Evolutionary conservation across 2,113 vertebrate genomes (phyloP).

Genomic region (Chamaetylas fuelleborni): DNA sequence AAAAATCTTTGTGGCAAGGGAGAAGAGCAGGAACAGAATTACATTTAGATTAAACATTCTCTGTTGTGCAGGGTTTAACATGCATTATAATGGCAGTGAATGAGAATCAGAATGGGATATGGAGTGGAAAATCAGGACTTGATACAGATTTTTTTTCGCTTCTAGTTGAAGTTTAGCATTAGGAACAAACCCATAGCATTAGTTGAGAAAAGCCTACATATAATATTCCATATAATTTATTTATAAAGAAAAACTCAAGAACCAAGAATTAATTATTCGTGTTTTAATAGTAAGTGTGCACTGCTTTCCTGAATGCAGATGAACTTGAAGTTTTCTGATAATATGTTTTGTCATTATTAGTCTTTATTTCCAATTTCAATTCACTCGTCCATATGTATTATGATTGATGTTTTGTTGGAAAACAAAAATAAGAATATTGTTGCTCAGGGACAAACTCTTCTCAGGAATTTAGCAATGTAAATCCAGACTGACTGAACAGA

Average conservation of each 20-base stretch:
- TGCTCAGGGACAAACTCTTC: neutral
- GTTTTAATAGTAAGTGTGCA: neutral
- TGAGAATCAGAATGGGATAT: neutral
- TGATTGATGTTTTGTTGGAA: neutral
- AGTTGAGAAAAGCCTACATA: neutral
- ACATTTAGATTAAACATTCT: neutral
- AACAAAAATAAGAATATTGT: neutral
- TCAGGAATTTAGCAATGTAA: neutral
- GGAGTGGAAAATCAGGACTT: neutral
- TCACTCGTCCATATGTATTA: neutral
- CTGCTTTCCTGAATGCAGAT: neutral
- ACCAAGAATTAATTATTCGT: neutral
- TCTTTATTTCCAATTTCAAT: neutral
- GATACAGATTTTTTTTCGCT: neutral
- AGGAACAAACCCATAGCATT: neutral
- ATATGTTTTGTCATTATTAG: neutral
- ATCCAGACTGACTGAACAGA: neutral
- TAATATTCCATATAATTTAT: neutral
- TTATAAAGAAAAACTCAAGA: neutral
- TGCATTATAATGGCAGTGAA: neutral
- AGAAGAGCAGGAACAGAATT: neutral
- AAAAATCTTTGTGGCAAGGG: neutral
- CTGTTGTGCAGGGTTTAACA: neutral
- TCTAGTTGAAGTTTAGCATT: neutral
- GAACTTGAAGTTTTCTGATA: neutral